Percentiles rank a stretch among this genome's conserved stretches.
phyloP scores from a whole-genome alignment of 2,888 invertebrate genomes.

The Meloe dianella region DNA sequence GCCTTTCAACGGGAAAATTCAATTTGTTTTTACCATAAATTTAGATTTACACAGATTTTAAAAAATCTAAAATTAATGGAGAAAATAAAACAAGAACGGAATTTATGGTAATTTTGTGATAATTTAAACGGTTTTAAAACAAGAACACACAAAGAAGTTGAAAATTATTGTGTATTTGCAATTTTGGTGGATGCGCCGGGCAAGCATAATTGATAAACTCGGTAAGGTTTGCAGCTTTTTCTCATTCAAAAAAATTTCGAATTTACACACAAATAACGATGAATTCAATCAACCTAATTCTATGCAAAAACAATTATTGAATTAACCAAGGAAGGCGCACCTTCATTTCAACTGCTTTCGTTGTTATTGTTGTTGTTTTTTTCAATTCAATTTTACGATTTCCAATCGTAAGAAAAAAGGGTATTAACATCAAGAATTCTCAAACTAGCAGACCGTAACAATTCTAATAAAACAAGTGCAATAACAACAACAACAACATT shows the following conservation, averaged over 20 bases:
- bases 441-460: slow-evolving; percentile 12
- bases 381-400: background rate
- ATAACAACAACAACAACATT: slow-evolving; percentile 6
- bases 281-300: background rate
- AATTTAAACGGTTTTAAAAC: too few relatives aligned
- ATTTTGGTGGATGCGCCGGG: slow-evolving; percentile 8
- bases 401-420: background rate
- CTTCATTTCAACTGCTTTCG: too few relatives aligned
- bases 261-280: too few relatives aligned
- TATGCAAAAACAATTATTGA: background rate
- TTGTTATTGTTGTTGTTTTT: too few relatives aligned
- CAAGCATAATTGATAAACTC: too few relatives aligned
- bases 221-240: too few relatives aligned
- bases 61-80: background rate
- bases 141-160: too few relatives aligned
- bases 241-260: too few relatives aligned
- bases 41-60: background rate
- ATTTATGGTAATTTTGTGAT: too few relatives aligned
- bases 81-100: background rate
- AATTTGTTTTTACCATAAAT: background rate
- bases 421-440: slow-evolving; percentile 1
- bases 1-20: slow-evolving; percentile 13
- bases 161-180: background rate
- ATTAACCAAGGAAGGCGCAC: background rate
- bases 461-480: slow-evolving; percentile 11